Base-by-base conservation (phyloP, 1,140 invertebrate species). In the Matsumurasca onukii region DNA sequence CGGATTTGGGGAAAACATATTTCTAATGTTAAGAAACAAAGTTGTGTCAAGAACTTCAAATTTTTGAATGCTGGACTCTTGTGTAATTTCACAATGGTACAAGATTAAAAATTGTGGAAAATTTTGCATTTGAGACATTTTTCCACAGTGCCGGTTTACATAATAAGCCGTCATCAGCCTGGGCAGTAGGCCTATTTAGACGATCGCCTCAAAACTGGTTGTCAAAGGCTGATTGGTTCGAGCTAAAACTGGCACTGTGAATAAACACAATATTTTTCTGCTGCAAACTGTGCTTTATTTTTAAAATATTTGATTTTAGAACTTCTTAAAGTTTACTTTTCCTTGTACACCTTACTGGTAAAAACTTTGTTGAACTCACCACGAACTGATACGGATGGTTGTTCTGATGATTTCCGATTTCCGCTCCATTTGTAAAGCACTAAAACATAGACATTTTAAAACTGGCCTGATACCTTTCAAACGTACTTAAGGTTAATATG, bases 351-450 rank as follows among this genome's bases (percentile, higher is more conserved):
- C 5, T 5, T 9, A 17, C 5, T 39, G 5, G 34, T 9, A 39
- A 39, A 39, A 9, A 39, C 34, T 39, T 39, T 39, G 17, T 17
- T 9, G 34, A 20, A 73, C 83, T 87, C 85, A 94, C 94, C 86
- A 94, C 89, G 81, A 95, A 93, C 78, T 92, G 89, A 82, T 97
- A 97, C 25, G 88, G 82, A 81, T 98, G 95, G 75, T 92, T 89
- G 84, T 92, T 92, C 85, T 90, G 91, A 76, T 98, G 95, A 69
- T 85, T 81, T 69, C 94, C 94, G 74, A 96, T 92, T 86, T 97
- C 94, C 72, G 93, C 94, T 68, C 94, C 95, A 73, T 88, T 86
- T n/a, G 93, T 89, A 84, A 97, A 97, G 83, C 95, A 98, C 94
- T 97, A 80, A 71, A 88, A 89, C n/a, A n/a, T n/a, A n/a, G n/a